Base-by-base conservation (phyloP, 1,140 invertebrate species). In the Oryzaephilus surinamensis region DNA sequence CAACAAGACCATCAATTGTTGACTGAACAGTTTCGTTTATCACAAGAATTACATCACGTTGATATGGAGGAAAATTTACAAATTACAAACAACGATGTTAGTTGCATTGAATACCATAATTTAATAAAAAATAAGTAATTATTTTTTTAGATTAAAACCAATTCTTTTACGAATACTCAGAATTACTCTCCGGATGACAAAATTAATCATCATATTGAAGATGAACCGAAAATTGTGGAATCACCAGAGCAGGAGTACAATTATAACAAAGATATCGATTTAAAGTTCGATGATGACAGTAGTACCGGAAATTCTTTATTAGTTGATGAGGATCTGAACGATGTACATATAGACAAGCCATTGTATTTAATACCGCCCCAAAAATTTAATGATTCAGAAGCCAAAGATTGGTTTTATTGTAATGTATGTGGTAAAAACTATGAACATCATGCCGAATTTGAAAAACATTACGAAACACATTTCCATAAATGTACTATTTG, bases 361-460 rank as follows among this genome's bases (percentile, higher is more conserved):
- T n/a, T n/a, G n/a, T n/a, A n/a, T n/a, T n/a, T n/a, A n/a, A n/a
- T n/a, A n/a, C n/a, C n/a, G n/a, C n/a, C n/a, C n/a, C n/a, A n/a
- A n/a, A n/a, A n/a, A n/a, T n/a, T n/a, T n/a, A n/a, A n/a, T n/a
- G n/a, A n/a, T n/a, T n/a, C n/a, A n/a, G n/a, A n/a, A n/a, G n/a
- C n/a, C n/a, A n/a, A n/a, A n/a, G 43, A 36, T 21, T 45, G 21
- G 39, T 45, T 18, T 31, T 37, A 16, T 21, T 74, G 72, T 54
- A 65, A 65, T 15, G 64, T 72, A 32, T 74, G 72, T 50, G 64
- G 66, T 12, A 69, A 72, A 50, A 60, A 64, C 7, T 62, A 60
- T 17, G 54, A 63, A 8, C 62, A 69, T 12, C 59, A 62, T n/a
- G 59, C 52, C 16, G 64, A 55, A 43, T 49, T 72, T 19, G 56